phyloP scores from a whole-genome alignment of 1,140 invertebrate species.

The Pogonomyrmex californicus region DNA sequence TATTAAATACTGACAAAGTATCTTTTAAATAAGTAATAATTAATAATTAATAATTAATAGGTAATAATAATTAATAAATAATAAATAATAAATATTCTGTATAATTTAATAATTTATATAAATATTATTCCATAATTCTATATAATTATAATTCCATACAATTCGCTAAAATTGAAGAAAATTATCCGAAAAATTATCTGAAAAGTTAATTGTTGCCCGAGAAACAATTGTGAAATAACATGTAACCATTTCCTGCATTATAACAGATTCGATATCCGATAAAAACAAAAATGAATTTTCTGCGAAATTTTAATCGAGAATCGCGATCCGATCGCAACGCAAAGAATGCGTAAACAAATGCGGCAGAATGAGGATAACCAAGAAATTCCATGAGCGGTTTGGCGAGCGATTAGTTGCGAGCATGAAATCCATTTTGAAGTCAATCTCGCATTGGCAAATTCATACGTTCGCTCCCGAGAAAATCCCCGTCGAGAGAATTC shows the following conservation, averaged over 20 bases:
- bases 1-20: neutral
- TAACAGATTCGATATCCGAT: neutral
- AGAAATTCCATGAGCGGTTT: constrained; percentile 20
- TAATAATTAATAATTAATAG: neutral
- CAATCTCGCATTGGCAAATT: constrained; percentile 34
- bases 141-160: no score
- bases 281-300: neutral
- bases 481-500: constrained; percentile 1
- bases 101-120: no score
- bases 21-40: neutral
- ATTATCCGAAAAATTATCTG: no score
- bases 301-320: constrained; percentile 19
- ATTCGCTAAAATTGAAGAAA: neutral
- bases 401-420: neutral
- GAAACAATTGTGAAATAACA: neutral
- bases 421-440: constrained; percentile 33
- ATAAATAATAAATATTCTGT: no score
- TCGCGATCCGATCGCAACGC: neutral
- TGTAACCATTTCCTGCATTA: neutral
- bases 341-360: constrained; percentile 37
- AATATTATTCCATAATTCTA: no score
- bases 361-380: constrained; percentile 2
- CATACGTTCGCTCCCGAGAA: constrained; percentile 45
- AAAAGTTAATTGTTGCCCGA: neutral
- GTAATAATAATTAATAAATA: neutral